phyloP scores from a whole-genome alignment of 2,797 vertebrate species.

The Gobio occitaniae region DNA sequence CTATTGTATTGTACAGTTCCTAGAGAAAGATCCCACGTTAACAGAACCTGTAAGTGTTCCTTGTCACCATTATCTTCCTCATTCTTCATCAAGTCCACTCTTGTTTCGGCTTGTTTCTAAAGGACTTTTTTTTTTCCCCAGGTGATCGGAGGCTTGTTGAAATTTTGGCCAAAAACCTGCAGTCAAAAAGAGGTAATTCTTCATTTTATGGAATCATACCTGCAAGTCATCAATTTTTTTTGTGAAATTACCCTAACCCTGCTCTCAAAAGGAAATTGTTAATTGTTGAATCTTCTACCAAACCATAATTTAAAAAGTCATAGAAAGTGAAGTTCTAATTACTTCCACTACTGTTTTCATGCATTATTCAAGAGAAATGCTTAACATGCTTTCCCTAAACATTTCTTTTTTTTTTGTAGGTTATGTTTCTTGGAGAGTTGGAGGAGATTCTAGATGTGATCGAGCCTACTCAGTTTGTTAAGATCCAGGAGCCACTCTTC shows the following conservation, averaged over 20 bases:
- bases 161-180: constrained; percentile 99
- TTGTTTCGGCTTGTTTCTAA: background rate
- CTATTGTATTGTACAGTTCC: constrained; percentile 99
- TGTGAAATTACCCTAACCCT: too few species aligned
- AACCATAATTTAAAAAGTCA: background rate
- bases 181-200: constrained; percentile 97
- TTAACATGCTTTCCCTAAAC: background rate
- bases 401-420: constrained; percentile 71
- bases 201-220: background rate
- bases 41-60: constrained; percentile 92
- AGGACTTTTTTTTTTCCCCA: constrained; percentile 65
- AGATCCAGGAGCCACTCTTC: constrained; percentile 99
- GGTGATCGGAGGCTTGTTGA: constrained; percentile 99
- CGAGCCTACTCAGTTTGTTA: constrained; percentile 96
- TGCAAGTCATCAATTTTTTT: constrained; percentile 45
- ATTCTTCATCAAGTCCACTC: background rate
- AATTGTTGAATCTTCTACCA: background rate
- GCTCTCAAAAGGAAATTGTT: background rate
- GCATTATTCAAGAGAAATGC: background rate
- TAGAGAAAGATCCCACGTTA: constrained; percentile 98
- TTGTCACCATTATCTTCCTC: background rate
- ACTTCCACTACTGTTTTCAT: background rate
- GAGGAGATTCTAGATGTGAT: constrained; percentile 99
- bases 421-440: constrained; percentile 98
- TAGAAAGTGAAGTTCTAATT: background rate